phyloP scores from a whole-genome alignment of 2,113 vertebrate genomes.

The Chrysemys picta region DNA sequence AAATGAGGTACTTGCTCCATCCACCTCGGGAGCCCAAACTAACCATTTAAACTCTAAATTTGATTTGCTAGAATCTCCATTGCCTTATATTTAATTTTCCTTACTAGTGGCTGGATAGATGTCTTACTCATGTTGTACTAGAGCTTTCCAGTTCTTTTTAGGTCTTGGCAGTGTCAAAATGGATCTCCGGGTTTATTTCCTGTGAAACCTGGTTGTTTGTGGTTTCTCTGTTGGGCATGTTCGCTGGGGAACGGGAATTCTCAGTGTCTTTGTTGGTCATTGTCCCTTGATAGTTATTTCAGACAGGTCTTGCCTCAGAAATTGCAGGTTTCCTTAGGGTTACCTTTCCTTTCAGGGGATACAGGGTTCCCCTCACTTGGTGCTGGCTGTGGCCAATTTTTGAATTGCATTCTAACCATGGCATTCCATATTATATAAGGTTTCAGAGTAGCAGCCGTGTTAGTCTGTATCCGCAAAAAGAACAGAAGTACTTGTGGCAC shows the following conservation, averaged over 20 bases:
- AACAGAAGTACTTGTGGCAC: too few species aligned
- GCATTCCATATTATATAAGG: background rate
- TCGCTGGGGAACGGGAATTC: fast-evolving
- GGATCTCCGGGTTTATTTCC: background rate
- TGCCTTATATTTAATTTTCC: background rate
- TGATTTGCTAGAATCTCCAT: background rate
- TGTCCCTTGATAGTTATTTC: background rate
- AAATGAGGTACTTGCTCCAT: background rate
- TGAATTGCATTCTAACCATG: background rate
- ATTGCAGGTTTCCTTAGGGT: background rate
- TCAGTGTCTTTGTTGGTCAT: background rate
- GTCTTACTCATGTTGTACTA: background rate
- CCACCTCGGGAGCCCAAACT: background rate
- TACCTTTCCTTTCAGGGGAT: background rate
- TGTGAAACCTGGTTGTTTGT: background rate
- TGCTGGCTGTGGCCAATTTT: background rate
- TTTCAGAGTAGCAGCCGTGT: too few species aligned
- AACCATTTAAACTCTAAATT: background rate
- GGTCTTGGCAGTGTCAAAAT: background rate
- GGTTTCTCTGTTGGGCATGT: background rate
- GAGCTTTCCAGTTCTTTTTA: background rate
- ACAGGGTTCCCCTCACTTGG: background rate
- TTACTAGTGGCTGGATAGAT: background rate
- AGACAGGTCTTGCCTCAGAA: background rate
- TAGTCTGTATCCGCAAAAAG: too few species aligned